Conservation (phyloP, 2,797 vertebrate genomes). For the Cyclopterus lumpus region DNA sequence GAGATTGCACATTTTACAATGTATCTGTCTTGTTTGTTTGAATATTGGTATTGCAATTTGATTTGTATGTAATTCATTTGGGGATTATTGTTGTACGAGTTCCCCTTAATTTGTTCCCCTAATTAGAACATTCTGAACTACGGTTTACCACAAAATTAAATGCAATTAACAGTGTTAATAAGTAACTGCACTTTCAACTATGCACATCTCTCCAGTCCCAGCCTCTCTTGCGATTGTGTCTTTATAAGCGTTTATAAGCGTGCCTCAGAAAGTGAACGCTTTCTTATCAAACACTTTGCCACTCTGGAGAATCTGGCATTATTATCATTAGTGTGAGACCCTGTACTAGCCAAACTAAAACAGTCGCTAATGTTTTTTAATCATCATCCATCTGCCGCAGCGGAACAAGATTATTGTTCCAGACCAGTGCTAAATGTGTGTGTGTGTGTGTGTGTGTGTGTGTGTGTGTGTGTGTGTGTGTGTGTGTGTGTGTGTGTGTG, state of each 20-base stretch:
- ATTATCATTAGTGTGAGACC: neutral
- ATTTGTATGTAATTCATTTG: neutral
- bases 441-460: too few relatives aligned
- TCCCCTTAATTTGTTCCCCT: neutral
- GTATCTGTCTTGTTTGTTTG: neutral
- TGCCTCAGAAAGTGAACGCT: neutral
- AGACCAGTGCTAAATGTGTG: slow-evolving; percentile 21
- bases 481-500: too few relatives aligned
- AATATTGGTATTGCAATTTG: neutral
- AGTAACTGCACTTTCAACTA: neutral
- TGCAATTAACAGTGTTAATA: neutral
- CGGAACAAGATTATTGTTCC: slow-evolving; percentile 38
- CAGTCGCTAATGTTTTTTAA: slow-evolving; percentile 6
- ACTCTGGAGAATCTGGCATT: slow-evolving; percentile 13
- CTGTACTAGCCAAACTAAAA: neutral
- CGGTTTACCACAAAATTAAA: neutral
- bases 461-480: too few relatives aligned
- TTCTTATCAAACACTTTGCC: slow-evolving; percentile 2
- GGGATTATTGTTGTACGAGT: neutral
- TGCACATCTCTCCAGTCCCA: neutral
- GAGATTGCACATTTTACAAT: neutral
- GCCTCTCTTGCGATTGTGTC: neutral
- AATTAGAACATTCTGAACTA: neutral
- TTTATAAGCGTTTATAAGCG: too few relatives aligned
- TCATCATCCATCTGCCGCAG: slow-evolving; percentile 22